phyloP scores from a whole-genome alignment of 37 sponge, comb jelly and placozoan species.

The Chondrosia reniformis region DNA sequence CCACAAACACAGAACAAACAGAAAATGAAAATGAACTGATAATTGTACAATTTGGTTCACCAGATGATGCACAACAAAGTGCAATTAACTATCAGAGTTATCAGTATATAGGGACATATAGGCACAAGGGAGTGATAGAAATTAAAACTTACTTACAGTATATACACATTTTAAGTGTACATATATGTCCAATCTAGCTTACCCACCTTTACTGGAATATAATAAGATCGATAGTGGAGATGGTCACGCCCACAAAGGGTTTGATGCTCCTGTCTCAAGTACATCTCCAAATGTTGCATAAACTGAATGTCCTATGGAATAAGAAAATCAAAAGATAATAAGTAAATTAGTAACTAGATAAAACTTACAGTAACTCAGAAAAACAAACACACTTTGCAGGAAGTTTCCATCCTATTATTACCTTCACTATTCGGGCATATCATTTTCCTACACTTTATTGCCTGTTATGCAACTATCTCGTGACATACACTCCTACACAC shows the following conservation, averaged over 20 bases:
- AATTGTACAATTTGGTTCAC: too few species aligned
- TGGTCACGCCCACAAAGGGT: conserved; percentile 92
- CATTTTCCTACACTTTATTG: too few species aligned
- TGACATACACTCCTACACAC: too few species aligned
- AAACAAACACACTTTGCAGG: neutral
- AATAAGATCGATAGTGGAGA: conserved; percentile 88
- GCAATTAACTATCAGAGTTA: neutral
- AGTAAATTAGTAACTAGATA: neutral
- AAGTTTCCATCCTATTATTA: too few species aligned
- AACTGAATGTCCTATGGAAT: conserved; percentile 89
- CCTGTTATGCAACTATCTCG: too few species aligned
- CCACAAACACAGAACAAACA: neutral
- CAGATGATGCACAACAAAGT: too few species aligned
- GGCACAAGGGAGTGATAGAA: neutral
- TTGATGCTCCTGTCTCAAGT: conserved; percentile 85
- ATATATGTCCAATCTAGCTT: too few species aligned
- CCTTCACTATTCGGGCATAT: too few species aligned
- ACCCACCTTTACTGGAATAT: conserved; percentile 81
- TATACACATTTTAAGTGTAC: neutral
- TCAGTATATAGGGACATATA: neutral
- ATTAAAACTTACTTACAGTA: neutral
- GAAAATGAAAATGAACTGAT: neutral
- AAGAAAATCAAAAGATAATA: neutral
- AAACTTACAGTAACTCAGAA: neutral
- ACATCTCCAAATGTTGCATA: conserved; percentile 99